phyloP scores from a whole-genome alignment of 2,888 invertebrate genomes.

The Cremastobaeus sp. region DNA sequence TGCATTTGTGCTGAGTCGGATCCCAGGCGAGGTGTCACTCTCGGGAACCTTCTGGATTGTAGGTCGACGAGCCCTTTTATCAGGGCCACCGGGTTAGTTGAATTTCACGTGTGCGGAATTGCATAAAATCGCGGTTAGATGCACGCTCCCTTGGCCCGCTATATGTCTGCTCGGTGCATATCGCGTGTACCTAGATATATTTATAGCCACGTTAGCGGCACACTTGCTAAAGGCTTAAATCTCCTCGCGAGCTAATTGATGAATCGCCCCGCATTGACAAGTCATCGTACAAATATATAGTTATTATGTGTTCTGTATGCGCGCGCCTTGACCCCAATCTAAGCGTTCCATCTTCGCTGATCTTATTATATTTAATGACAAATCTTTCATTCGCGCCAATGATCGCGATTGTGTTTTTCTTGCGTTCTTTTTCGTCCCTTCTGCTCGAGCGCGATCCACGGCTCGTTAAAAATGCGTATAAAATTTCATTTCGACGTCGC shows the following conservation, averaged over 20 bases:
- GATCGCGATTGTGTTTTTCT: slow-evolving; percentile 15
- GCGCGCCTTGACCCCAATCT: slow-evolving; percentile 61
- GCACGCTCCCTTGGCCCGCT: slow-evolving; percentile 26
- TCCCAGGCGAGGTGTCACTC: slow-evolving; percentile 28
- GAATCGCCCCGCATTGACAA: slow-evolving; percentile 61
- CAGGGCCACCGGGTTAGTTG: slow-evolving; percentile 52
- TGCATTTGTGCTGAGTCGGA: slow-evolving; percentile 42
- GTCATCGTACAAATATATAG: slow-evolving; percentile 60
- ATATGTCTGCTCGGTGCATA: slow-evolving; percentile 41
- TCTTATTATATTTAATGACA: slow-evolving; percentile 60
- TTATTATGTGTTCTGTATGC: slow-evolving; percentile 55
- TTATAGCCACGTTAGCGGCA: slow-evolving; percentile 61
- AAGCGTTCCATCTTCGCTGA: slow-evolving; percentile 57
- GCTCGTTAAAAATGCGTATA: slow-evolving; percentile 24
- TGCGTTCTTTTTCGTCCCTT: neutral
- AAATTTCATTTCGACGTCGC: slow-evolving; percentile 14
- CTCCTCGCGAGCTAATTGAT: slow-evolving; percentile 60
- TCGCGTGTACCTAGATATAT: slow-evolving; percentile 60
- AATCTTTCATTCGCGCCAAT: slow-evolving; percentile 55
- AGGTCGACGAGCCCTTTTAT: slow-evolving; percentile 61
- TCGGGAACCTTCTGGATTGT: slow-evolving; percentile 45
- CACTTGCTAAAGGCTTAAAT: slow-evolving; percentile 58
- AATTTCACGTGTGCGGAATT: slow-evolving; percentile 45
- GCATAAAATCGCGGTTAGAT: slow-evolving; percentile 56
- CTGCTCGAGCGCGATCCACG: neutral